Base-by-base conservation (phyloP, 2,113 vertebrate species). In the Callithrix jacchus region DNA sequence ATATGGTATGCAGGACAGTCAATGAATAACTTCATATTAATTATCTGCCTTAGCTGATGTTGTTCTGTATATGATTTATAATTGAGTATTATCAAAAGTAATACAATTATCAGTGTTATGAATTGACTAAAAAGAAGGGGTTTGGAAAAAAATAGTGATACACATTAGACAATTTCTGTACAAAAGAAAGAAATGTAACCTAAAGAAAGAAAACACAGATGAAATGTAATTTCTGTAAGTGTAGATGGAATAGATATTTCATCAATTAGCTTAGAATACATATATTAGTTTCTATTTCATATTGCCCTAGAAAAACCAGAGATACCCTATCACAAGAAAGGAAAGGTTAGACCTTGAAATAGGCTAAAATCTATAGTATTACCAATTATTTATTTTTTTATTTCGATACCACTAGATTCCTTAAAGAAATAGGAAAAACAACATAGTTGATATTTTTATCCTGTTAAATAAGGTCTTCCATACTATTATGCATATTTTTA, bases 131-230 rank as follows among this genome's bases (percentile, higher is more conserved):
- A 88, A 92, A 92, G 10, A 92, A 81, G 42, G n/a, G 1, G 4
- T 74, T 87, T 77, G 77, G 54, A 30, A 92, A 94, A 93, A 94
- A 89, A 52, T 49, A 66, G 87, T 73, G 35, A 80, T 18, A 32
- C 0, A 3, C 20, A n/a, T 30, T 61, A 30, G 2, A 89, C 79
- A 0, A 14, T 83, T 88, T 95, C 21, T 80, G 20, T 86, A 25
- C 25, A 54, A 93, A 86, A 73, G 25, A 66, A 94, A 83, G 17
- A 95, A 68, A 92, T 35, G 10, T 45, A 79, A 49, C 37, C 6
- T 68, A 76, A 84, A 70, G n/a, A 58, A 90, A 94, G 64, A 52
- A 81, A 45, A 4, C n/a, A 1, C 79, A 52, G 14, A 17, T 68
- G 25, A 68, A 79, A 91, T 87, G 13, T 40, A 1, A 6, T 40